Evolutionary conservation across 1,140 invertebrate species (phyloP).

Genomic region (Pseudomyrmex dendroicus): DNA sequence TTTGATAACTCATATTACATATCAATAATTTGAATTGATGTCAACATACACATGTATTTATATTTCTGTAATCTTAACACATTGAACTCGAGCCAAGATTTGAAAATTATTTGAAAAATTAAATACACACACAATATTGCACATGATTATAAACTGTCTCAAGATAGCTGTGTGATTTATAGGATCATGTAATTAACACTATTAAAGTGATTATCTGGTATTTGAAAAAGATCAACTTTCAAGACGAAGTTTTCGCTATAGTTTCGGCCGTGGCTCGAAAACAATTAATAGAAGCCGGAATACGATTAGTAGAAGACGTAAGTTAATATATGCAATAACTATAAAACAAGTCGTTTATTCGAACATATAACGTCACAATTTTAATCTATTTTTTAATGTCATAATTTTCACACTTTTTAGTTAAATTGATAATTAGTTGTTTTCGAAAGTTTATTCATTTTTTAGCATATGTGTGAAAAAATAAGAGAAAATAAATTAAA

Average conservation of each 20-base stretch:
- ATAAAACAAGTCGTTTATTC: neutral
- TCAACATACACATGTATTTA: too few relatives aligned
- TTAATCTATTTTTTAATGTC: too few relatives aligned
- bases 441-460: neutral
- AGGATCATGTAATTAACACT: slow-evolving; percentile 83
- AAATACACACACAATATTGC: too few relatives aligned
- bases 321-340: slow-evolving; percentile 57
- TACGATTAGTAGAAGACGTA: slow-evolving; percentile 70
- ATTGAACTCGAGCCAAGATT: too few relatives aligned
- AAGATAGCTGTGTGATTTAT: slow-evolving; percentile 9
- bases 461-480: slow-evolving; percentile 28
- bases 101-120: too few relatives aligned
- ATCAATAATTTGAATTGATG: neutral
- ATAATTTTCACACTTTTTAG: too few relatives aligned
- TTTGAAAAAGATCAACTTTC: slow-evolving; percentile 82
- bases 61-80: too few relatives aligned
- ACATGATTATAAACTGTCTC: too few relatives aligned
- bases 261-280: slow-evolving; percentile 68
- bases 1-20: neutral
- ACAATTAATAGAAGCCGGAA: slow-evolving; percentile 66
- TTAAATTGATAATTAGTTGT: neutral
- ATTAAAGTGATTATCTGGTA: slow-evolving; percentile 81
- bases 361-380: neutral
- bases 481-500: slow-evolving; percentile 6
- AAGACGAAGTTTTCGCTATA: slow-evolving; percentile 82